Evolutionary conservation across 2,797 vertebrate genomes (phyloP).

Genomic region (Kryptopterus vitreolus): DNA sequence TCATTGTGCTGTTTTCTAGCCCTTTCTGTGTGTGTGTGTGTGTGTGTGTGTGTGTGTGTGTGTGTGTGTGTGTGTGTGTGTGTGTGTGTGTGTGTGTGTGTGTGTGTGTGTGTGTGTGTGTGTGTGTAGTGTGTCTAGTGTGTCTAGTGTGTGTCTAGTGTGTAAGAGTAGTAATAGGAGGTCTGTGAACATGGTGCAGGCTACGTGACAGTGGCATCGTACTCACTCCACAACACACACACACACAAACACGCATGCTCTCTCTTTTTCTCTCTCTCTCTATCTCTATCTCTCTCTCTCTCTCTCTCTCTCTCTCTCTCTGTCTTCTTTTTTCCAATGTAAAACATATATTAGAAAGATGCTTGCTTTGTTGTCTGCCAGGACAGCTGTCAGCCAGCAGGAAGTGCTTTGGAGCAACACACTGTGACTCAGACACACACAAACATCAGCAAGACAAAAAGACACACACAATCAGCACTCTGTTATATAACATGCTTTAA

Average conservation of each 20-base stretch:
- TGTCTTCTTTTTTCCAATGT: constrained; percentile 32
- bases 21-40: constrained; percentile 26
- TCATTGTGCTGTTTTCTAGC: constrained; percentile 46
- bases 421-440: background rate
- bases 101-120: background rate
- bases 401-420: background rate
- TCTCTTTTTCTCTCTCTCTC: background rate
- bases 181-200: constrained; percentile 54
- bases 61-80: background rate
- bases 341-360: background rate
- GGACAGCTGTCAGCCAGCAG: background rate
- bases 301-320: background rate
- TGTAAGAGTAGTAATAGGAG: background rate
- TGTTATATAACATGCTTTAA: constrained; percentile 49
- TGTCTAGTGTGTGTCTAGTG: background rate
- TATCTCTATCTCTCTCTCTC: no score
- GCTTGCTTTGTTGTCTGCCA: background rate
- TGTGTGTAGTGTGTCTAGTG: background rate
- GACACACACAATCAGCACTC: constrained; percentile 17
- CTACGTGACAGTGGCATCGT: constrained; percentile 55
- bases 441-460: constrained; percentile 1
- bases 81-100: constrained; percentile 38
- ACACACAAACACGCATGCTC: constrained; percentile 14
- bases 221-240: constrained; percentile 60
- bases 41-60: constrained; percentile 38